These are phyloP conservation scores for Cairina moschata DNA, from an alignment of 2,113 vertebrate genomes.

Conservation along the genomic window DNA sequence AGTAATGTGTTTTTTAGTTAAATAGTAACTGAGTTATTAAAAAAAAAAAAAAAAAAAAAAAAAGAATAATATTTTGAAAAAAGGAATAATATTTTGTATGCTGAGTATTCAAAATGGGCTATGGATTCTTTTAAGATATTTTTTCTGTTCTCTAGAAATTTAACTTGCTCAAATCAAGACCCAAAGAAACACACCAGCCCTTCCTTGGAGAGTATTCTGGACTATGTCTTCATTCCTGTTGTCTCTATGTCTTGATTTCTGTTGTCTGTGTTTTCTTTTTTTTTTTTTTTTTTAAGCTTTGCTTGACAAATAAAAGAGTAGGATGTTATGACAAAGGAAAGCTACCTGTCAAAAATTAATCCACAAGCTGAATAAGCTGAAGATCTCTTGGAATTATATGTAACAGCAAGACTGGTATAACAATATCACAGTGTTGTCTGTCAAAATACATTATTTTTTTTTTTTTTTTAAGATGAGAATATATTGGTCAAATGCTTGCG, in stretches of 20 bases:
- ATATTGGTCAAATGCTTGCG: not conserved
- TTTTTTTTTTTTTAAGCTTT: not conserved
- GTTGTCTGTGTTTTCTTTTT: not conserved
- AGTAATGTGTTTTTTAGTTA: not conserved
- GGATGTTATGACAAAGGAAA: not conserved
- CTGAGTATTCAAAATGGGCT: not conserved
- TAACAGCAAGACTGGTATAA: not conserved
- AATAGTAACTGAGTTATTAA: not conserved
- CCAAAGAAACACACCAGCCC: rapidly evolving
- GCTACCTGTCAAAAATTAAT: not conserved
- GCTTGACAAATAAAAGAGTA: not conserved
- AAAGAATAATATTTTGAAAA: not conserved
- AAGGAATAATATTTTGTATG: not conserved
- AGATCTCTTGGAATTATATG: not conserved
- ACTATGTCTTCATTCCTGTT: not conserved
- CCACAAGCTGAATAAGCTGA: not conserved
- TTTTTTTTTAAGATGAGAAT: not conserved
- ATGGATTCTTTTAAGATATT: not conserved
- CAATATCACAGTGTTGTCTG: not conserved
- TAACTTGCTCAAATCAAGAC: not conserved
- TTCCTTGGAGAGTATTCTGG: not conserved
- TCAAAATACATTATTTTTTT: not conserved
- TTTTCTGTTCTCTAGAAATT: not conserved
- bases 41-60: too few relatives aligned
- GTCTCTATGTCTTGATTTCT: not conserved